These are phyloP conservation scores for Hormiphora californensis DNA, from an alignment of 37 sponge, comb jelly and placozoan species.

Conservation along the genomic window DNA sequence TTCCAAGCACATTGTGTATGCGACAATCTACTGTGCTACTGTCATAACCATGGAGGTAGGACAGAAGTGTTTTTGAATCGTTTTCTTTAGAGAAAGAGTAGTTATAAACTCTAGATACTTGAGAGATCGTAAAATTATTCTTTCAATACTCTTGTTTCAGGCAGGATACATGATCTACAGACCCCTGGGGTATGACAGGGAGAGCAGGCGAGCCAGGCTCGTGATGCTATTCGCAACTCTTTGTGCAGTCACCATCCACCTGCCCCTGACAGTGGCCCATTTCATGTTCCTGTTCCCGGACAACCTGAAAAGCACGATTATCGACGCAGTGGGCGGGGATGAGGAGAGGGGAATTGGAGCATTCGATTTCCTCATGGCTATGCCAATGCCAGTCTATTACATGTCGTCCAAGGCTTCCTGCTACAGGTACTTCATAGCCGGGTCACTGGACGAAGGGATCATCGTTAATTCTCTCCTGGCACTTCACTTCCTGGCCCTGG, in stretches of 20 bases:
- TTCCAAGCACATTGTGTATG: not conserved
- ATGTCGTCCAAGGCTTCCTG: not conserved
- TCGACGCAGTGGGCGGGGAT: not conserved
- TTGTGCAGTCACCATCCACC: not conserved
- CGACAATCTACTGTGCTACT: not conserved
- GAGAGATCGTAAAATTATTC: not conserved
- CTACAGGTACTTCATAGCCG: not conserved
- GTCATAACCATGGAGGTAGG: not conserved
- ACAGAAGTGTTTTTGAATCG: not conserved
- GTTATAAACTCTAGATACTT: not conserved
- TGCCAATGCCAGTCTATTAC: not conserved
- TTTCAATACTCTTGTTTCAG: not conserved
- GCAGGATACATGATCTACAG: conserved; percentile 1
- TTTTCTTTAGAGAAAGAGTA: not conserved
- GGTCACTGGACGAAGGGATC: not conserved
- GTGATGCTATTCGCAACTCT: not conserved
- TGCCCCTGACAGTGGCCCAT: not conserved
- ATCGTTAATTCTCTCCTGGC: not conserved
- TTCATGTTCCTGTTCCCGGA: not conserved
- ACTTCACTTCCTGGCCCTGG: not conserved
- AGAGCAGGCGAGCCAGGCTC: not conserved
- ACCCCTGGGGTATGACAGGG: not conserved
- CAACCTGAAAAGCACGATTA: not conserved
- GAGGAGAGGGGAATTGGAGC: too few species aligned
- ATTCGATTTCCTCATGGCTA: too few species aligned